Base-by-base conservation (phyloP, 2,888 invertebrate genomes). In the Doris montereyensis region DNA sequence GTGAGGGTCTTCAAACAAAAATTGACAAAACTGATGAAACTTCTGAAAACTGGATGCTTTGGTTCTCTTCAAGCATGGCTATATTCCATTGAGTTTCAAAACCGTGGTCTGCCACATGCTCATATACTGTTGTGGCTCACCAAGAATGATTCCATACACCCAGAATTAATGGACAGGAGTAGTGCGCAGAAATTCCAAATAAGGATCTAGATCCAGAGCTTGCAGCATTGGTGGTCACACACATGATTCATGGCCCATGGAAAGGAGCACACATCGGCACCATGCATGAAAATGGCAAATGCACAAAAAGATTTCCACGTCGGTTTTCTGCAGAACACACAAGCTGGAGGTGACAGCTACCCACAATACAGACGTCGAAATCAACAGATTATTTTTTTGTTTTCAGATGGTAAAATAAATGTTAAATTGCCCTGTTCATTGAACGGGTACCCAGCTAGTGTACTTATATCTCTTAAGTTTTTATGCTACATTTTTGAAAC, bases 171-270 rank as follows among this genome's bases (percentile, higher is more conserved):
- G 13, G 62, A 62, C 62, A 17, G 21, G 21, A 13, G 13, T 13
- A n/a, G 13, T 71, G 8, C 41, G 71, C 71, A 10, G 71, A 35
- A 41, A 32, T 35, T n/a, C 71, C 71, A 13, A 71, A 71, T 26
- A 17, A 32, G 21, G 71, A 71, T 10, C 34, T 35, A 35, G 35
- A 71, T 41, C 71, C 34, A 21, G 34, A 34, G 58, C 28, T 73
- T 73, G 4, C 21, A 10, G 79, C 80, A 4, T 70, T 84, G 8
- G 81, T 88, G 4, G 26, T 70, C 2, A 82, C 58, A 0, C 41
- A 75, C 10, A 88, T 85, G 86, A 77, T 88, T 1, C n/a, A n/a
- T n/a, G n/a, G n/a, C n/a, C n/a, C n/a, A n/a, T n/a, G n/a, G n/a
- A n/a, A n/a, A n/a, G n/a, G n/a, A n/a, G n/a, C n/a, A n/a, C n/a